These are phyloP conservation scores for Neomorphus geoffroyi DNA, from an alignment of 2,797 vertebrate species.

Conservation along the genomic window DNA sequence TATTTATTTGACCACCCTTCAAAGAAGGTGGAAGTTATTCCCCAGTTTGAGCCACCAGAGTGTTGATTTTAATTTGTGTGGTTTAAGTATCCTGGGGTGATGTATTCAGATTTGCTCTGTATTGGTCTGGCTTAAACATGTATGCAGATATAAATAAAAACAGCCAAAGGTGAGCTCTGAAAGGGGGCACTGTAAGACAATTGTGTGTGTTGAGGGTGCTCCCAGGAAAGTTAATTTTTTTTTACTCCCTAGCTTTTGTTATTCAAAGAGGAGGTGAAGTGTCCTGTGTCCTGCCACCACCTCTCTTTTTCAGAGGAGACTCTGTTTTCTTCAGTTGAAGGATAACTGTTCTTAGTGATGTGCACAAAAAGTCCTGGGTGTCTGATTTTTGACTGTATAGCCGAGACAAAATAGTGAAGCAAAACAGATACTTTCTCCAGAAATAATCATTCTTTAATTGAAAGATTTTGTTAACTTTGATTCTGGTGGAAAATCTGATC, in stretches of 20 bases:
- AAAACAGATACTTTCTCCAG: conserved; percentile 1
- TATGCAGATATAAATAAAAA: neutral
- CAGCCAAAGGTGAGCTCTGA: neutral
- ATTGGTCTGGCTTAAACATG: neutral
- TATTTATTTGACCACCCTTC: neutral
- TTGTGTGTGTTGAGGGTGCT: neutral
- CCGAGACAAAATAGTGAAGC: neutral
- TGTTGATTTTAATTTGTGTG: neutral
- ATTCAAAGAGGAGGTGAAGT: neutral
- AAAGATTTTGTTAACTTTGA: neutral
- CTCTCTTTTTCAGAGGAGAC: neutral
- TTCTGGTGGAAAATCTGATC: conserved; percentile 41
- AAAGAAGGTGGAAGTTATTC: neutral
- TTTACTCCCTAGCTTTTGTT: neutral
- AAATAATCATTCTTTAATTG: conserved; percentile 5
- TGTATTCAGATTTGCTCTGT: neutral
- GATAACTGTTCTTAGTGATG: neutral
- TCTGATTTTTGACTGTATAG: neutral
- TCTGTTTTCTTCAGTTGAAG: neutral
- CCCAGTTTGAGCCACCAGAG: neutral
- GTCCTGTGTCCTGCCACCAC: neutral
- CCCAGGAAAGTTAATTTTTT: neutral
- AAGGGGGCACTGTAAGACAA: neutral
- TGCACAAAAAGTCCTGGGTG: neutral
- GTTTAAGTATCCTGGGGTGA: neutral